Evolutionary conservation across 2,888 invertebrate species (phyloP), one percentile per base, ranked within the genome.

Genomic region (Xylocampa areola): DNA sequence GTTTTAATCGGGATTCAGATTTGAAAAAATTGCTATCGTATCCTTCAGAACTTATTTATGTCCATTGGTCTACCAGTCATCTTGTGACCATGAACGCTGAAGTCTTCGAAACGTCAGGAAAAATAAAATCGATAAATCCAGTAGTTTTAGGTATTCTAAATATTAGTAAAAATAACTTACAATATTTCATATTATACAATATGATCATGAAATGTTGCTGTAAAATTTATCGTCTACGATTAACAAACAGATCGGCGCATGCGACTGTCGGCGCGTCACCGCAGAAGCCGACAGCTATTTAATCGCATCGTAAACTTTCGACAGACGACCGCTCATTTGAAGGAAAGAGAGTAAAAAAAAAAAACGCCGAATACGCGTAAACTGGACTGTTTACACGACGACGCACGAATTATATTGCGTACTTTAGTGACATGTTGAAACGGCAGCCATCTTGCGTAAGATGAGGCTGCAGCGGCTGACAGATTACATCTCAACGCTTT

Each of bases 401-500:
- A 54, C 74, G 51, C 67, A 76, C 80, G 82, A 80, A 89, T 92
- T 86, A 90, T 88, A 89, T 91, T 81, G 80, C n/a, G 85, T 73
- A 81, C 79, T 91, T 92, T 89, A 92, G 79, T 88, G 82, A 77
- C 65, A 76, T 90, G 87, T 87, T 82, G 90, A 89, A 89, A 90
- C 78, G 79, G 77, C 81, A 74, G 73, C 79, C 77, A 75, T 81
- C 71, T 90, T 91, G 81, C 85, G 86, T 81, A 89, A 89, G 73
- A 71, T 77, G 80, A 74, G 73, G 68, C 75, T 68, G 65, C 39
- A 62, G 61, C n/a, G 49, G 32, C 72, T 84, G 83, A 85, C 78
- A 79, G 85, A 85, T 84, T 82, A 72, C 81, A 81, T 85, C 82
- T 81, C 52, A 76, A 68, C 71, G 61, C 58, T 74, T 76, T 68